Percentiles rank a stretch among this genome's conserved stretches.
phyloP scores from a whole-genome alignment of 2,113 vertebrate genomes.

The Plestiodon gilberti region DNA sequence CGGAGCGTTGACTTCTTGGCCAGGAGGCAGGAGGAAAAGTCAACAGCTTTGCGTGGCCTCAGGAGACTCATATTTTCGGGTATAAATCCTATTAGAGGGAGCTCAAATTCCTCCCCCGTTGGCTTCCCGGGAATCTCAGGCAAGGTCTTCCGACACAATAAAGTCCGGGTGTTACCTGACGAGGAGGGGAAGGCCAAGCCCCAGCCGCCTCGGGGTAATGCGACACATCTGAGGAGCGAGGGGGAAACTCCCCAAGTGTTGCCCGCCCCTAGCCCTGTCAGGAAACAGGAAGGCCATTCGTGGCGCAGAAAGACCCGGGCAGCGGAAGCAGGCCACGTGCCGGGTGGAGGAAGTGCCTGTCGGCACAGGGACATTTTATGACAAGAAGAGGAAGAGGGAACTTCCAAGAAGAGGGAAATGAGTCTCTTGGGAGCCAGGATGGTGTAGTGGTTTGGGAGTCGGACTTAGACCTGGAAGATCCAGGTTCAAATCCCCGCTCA shows the following conservation, averaged over 20 bases:
- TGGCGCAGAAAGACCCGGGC: too few relatives aligned
- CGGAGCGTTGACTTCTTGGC: neutral
- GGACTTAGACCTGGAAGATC: too few relatives aligned
- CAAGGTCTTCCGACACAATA: neutral
- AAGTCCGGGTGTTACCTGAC: neutral
- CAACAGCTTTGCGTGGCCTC: neutral
- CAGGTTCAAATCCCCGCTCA: too few relatives aligned
- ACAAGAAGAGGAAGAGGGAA: too few relatives aligned
- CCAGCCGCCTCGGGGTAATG: neutral
- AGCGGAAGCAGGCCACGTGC: neutral
- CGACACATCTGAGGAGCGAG: neutral
- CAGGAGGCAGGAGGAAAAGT: neutral
- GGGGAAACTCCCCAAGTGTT: too few relatives aligned
- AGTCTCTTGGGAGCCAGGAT: too few relatives aligned
- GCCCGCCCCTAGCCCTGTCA: neutral
- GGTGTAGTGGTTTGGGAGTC: too few relatives aligned
- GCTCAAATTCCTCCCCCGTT: neutral
- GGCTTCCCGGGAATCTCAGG: neutral
- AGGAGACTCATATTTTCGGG: neutral
- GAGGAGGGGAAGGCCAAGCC: neutral
- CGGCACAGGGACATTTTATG: neutral
- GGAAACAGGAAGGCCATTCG: too few relatives aligned
- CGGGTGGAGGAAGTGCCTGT: too few relatives aligned
- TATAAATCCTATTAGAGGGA: neutral
- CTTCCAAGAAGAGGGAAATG: neutral